phyloP scores from a whole-genome alignment of 64 coral and sea anemone genomes.

The Dendronephthya gigantea region DNA sequence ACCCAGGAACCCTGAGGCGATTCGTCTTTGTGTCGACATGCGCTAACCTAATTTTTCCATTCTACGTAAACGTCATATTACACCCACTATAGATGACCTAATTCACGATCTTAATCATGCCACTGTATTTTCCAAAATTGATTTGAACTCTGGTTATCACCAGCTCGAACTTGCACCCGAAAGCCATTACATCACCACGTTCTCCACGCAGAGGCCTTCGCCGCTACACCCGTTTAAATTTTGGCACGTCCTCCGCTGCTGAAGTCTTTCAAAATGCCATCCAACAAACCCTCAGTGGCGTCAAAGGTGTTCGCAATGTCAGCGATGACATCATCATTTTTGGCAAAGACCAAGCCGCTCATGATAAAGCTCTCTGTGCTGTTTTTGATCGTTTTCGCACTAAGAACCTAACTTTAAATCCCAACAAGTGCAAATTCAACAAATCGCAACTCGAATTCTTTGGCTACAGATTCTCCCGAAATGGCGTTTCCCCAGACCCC shows the following conservation, averaged over 20 bases:
- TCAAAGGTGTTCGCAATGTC: slow-evolving; percentile 20
- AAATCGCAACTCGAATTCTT: slow-evolving; percentile 24
- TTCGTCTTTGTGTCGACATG: no score
- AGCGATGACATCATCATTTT: slow-evolving; percentile 39
- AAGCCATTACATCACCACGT: slow-evolving; percentile 37
- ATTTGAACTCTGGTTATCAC: slow-evolving; percentile 22
- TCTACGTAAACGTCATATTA: neutral
- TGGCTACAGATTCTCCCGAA: slow-evolving; percentile 1
- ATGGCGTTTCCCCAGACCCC: slow-evolving; percentile 26
- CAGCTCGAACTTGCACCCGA: slow-evolving; percentile 21
- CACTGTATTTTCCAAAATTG: neutral
- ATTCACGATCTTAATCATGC: neutral
- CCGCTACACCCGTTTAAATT: slow-evolving; percentile 32
- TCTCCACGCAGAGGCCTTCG: slow-evolving; percentile 25
- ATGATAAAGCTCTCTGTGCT: slow-evolving; percentile 17
- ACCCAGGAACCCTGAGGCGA: neutral
- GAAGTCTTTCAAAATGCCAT: slow-evolving; percentile 39
- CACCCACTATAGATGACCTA: neutral
- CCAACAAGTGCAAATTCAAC: slow-evolving; percentile 24
- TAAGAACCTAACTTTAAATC: slow-evolving; percentile 24
- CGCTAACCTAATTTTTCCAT: neutral
- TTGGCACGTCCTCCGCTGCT: slow-evolving; percentile 23
- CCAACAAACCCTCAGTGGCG: neutral
- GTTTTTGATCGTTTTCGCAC: neutral
- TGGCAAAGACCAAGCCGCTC: neutral